Conservation (phyloP, 2,888 invertebrate species). For the Apantesis nais region DNA sequence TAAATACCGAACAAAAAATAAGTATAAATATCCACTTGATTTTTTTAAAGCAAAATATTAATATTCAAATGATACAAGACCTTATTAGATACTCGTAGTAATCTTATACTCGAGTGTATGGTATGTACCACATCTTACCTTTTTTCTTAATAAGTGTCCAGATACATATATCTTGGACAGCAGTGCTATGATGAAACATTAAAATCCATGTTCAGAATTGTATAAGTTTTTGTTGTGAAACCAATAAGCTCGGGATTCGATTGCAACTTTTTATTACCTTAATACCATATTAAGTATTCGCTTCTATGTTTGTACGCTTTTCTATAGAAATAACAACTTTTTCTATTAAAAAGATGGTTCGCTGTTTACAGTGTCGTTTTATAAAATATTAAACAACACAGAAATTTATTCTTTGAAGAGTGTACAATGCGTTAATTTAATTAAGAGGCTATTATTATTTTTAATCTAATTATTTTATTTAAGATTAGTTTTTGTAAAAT, state of each 20-base stretch:
- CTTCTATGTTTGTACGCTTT: constrained; percentile 20
- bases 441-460: neutral
- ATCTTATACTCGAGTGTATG: neutral
- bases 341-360: neutral
- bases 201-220: constrained; percentile 22
- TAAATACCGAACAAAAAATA: neutral
- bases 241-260: constrained; percentile 35
- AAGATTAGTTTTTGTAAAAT: no score
- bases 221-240: constrained; percentile 32
- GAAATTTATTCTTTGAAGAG: neutral
- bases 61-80: neutral
- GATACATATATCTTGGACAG: constrained; percentile 5
- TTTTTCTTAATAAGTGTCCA: neutral
- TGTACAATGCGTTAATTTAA: neutral
- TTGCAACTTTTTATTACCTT: constrained; percentile 25
- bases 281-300: constrained; percentile 32
- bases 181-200: constrained; percentile 10
- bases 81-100: neutral
- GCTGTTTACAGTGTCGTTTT: neutral
- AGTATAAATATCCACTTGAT: neutral
- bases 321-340: constrained; percentile 1
- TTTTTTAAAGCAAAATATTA: neutral
- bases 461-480: no score
- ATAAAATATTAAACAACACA: neutral
- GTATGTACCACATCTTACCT: neutral